Conservation (phyloP, 2,113 vertebrate genomes). For the Psephotus haematonotus region DNA sequence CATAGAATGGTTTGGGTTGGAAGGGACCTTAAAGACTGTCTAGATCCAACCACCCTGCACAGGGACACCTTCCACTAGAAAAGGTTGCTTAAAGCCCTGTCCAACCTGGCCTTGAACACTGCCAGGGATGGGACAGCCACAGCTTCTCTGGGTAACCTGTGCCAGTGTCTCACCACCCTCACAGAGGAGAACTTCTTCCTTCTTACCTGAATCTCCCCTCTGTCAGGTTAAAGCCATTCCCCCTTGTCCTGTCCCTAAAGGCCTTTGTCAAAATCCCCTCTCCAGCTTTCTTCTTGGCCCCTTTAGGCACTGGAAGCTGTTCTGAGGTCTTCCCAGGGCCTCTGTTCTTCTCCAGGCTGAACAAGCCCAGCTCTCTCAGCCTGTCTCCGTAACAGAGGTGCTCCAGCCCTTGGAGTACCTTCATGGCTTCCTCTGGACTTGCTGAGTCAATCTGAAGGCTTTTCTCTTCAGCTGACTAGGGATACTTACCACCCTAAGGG, state of each 20-base stretch:
- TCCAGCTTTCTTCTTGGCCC: not conserved
- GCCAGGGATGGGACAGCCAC: not conserved
- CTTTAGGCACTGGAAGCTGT: not conserved
- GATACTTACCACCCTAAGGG: not conserved
- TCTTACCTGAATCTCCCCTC: accelerated
- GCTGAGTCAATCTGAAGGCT: not conserved
- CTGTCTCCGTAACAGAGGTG: not conserved
- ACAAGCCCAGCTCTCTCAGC: not conserved
- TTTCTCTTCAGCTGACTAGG: not conserved
- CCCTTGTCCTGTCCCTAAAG: not conserved
- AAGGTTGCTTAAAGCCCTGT: accelerated
- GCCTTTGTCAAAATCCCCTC: not conserved
- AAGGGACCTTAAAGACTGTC: not conserved
- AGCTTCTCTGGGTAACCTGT: not conserved
- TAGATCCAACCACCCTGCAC: not conserved
- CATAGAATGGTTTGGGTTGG: not conserved
- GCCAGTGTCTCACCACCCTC: accelerated
- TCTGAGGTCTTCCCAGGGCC: not conserved
- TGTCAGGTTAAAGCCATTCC: not conserved
- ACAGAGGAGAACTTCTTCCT: accelerated
- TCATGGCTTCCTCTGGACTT: accelerated
- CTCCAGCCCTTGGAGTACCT: not conserved
- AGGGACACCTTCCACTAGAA: not conserved
- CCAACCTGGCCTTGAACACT: not conserved
- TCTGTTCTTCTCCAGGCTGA: not conserved